Base-by-base conservation (phyloP, 2,113 vertebrate species). In the Lipotes vexillifer region DNA sequence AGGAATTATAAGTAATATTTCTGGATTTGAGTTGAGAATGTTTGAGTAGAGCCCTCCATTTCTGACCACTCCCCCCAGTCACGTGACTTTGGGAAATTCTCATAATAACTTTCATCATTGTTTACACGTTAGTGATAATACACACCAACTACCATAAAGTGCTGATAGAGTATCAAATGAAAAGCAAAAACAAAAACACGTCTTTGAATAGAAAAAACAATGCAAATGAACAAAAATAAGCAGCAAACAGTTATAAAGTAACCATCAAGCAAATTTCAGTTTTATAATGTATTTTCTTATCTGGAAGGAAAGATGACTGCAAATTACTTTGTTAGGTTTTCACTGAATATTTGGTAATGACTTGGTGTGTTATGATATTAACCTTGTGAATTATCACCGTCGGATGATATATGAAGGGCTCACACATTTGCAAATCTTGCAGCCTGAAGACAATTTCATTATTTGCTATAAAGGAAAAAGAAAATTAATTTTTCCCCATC, bases 231-330 rank as follows among this genome's bases (percentile, higher is more conserved):
- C 25, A n/a, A 31, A 77, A 41, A 5, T 17, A 36, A 3, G 6
- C 78, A 49, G 29, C 7, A 4, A 29, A 9, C 14, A 21, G 38
- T 49, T n/a, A 18, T 18, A 46, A 63, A 27, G 31, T 27, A 9
- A 44, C 9, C 1, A 10, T 44, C 8, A 20, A 18, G 29, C 2
- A 31, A 1, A 14, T 49, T 27, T 9, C 55, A 27, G 0, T 41
- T 63, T 46, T 46, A 1, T 21, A 8, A 0, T 0, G 0, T 0
- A 0, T 63, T 29, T 77, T 77, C 33, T 52, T 52, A n/a, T 31
- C 49, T 57, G 7, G 49, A 44, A 74, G 59, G 46, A 10, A 25
- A 33, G 8, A 9, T 27, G 57, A 25, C 11, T 15, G 10, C 13
- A 14, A 6, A 13, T 68, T 5, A 13, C 14, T n/a, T 33, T 1